Evolutionary conservation across 2,888 invertebrate species (phyloP).

Genomic region (Nephrotoma flavescens): DNA sequence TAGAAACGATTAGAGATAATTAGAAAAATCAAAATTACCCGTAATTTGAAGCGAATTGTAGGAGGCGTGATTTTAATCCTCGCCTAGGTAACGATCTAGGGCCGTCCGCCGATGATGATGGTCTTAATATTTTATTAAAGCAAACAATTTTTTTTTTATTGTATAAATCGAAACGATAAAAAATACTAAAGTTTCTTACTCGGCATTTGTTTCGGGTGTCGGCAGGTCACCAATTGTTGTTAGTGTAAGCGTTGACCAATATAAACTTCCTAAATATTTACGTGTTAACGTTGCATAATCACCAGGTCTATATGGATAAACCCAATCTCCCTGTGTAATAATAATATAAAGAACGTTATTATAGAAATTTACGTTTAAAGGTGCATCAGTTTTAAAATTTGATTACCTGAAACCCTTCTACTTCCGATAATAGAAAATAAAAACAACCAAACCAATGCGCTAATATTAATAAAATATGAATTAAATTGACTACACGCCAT

Average conservation of each 20-base stretch:
- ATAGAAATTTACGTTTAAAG: background rate
- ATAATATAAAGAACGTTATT: slow-evolving; percentile 1
- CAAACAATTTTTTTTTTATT: background rate
- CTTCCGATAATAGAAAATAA: slow-evolving; percentile 86
- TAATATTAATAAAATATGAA: slow-evolving; percentile 84
- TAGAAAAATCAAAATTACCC: slow-evolving; percentile 42
- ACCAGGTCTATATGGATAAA: slow-evolving; percentile 73
- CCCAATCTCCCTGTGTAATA: slow-evolving; percentile 63
- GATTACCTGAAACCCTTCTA: slow-evolving; percentile 64
- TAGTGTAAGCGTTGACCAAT: slow-evolving; percentile 91
- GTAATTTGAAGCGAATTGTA: slow-evolving; percentile 77
- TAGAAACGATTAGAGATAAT: background rate
- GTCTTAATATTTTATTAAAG: slow-evolving; percentile 19
- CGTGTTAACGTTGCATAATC: slow-evolving; percentile 80
- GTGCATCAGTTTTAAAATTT: background rate
- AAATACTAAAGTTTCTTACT: slow-evolving; percentile 53
- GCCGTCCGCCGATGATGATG: slow-evolving; percentile 54
- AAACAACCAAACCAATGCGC: slow-evolving; percentile 98
- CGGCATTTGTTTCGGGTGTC: slow-evolving; percentile 88
- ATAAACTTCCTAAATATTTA: slow-evolving; percentile 86
- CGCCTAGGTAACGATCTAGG: slow-evolving; percentile 79
- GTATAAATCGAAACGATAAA: background rate
- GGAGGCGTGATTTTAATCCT: slow-evolving; percentile 78
- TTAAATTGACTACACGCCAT: slow-evolving; percentile 88
- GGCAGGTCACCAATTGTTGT: slow-evolving; percentile 94